These are phyloP conservation scores for Minunthozetes semirufus DNA, from an alignment of 2,888 invertebrate species.

Conservation along the genomic window DNA sequence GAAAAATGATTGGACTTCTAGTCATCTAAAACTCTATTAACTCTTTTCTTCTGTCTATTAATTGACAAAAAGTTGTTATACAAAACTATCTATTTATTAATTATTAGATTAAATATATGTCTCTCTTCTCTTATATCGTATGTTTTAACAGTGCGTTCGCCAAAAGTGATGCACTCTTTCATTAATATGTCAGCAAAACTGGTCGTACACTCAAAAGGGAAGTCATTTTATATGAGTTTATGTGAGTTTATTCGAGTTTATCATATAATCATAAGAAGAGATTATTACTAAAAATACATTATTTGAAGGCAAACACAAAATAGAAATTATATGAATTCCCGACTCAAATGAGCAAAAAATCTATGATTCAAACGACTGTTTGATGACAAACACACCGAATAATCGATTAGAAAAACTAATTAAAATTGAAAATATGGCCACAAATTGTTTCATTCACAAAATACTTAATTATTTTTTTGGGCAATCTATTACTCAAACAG, in stretches of 20 bases:
- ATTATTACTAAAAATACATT: background rate
- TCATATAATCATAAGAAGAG: conserved; percentile 10
- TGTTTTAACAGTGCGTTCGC: background rate
- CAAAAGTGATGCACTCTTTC: conserved; percentile 20
- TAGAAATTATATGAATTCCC: no score
- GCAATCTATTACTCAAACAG: no score
- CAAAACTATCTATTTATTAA: background rate
- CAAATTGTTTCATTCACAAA: no score
- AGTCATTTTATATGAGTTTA: conserved; percentile 18
- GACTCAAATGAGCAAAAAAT: no score
- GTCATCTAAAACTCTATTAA: conserved; percentile 6
- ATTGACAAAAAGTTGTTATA: conserved; percentile 1
- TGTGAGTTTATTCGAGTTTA: background rate
- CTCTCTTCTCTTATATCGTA: conserved; percentile 1
- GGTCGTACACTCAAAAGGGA: background rate
- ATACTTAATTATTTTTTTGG: no score
- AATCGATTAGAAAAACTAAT: no score
- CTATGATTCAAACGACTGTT: no score
- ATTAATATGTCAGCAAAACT: conserved; percentile 17
- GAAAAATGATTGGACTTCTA: conserved; percentile 20
- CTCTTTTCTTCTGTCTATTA: background rate
- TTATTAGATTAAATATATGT: background rate
- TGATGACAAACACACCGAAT: no score
- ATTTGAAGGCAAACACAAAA: background rate
- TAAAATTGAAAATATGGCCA: no score